Evolutionary conservation across 2,888 invertebrate genomes (phyloP).

Genomic region (Clistopyga incitator): DNA sequence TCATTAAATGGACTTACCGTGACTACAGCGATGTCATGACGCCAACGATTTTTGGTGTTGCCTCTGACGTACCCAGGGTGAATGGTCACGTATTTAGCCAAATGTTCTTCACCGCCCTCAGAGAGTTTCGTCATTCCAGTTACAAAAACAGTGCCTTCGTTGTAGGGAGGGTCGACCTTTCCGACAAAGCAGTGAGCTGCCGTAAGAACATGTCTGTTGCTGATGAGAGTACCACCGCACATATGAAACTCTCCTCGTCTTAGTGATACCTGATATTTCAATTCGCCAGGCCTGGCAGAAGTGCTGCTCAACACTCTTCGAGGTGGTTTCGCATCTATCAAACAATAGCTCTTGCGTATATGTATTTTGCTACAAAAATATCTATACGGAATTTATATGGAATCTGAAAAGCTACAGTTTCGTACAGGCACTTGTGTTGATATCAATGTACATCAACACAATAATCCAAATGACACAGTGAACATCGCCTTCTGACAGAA

Average conservation of each 20-base stretch:
- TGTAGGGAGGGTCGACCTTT: slow-evolving; percentile 47
- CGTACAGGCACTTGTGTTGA: no score
- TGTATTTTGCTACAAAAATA: not conserved
- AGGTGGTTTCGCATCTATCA: slow-evolving; percentile 33
- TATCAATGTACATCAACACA: no score
- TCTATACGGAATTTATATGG: not conserved
- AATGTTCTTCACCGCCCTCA: slow-evolving; percentile 66
- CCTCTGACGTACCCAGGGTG: slow-evolving; percentile 61
- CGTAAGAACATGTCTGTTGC: slow-evolving; percentile 70
- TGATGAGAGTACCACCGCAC: slow-evolving; percentile 74
- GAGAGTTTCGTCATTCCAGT: slow-evolving; percentile 55
- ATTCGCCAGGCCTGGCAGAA: slow-evolving; percentile 41
- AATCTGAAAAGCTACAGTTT: no score
- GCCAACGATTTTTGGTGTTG: slow-evolving; percentile 52
- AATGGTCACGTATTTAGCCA: slow-evolving; percentile 56
- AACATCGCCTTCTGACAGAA: no score
- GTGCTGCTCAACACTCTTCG: slow-evolving; percentile 37
- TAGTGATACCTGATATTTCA: slow-evolving; percentile 73
- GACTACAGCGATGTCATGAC: slow-evolving; percentile 65
- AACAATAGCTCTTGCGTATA: not conserved
- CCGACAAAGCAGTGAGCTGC: slow-evolving; percentile 73
- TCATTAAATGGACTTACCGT: slow-evolving; percentile 47
- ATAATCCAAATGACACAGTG: no score
- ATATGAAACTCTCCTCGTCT: slow-evolving; percentile 55
- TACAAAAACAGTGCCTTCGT: slow-evolving; percentile 52